Base-by-base conservation (phyloP, 2,888 invertebrate genomes). In the Amorpha juglandis region DNA sequence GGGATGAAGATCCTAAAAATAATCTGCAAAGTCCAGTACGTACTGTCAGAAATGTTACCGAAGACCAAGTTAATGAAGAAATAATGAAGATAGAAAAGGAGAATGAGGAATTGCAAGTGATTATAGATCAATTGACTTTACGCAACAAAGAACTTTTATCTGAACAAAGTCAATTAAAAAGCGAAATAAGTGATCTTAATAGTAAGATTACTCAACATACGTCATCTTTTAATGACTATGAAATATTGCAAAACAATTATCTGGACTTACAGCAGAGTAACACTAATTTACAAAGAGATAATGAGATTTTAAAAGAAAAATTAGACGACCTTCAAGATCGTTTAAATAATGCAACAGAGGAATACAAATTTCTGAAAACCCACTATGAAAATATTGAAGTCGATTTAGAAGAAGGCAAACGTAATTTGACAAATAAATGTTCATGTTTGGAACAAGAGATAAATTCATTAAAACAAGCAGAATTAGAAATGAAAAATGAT, bases 51-150 rank as follows among this genome's bases (percentile, higher is more conserved):
- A 58, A 19, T 12, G 38, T 58, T 6, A 58, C 38, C 19, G 58
- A 58, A 38, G 58, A 42, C 38, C 58, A 42, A 42, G 58, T 58
- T 19, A 78, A 80, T 74, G 80, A 87, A 63, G 90, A 92, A 71
- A 75, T 92, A 47, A 51, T 76, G 6, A 90, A 93, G 76, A 79
- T 93, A 27, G 93, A 93, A 74, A 90, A 87, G 79, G 91, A 94
- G 81, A 92, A 93, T 77, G 90, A 92, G 69, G 91, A 92, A 76
- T 79, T 92, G 66, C 89, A 91, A 69, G 71, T 78, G 38, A 76
- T 84, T 21, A 74, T 90, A 68, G 91, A 91, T 70, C 86, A 87
- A 68, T 73, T 92, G 63, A 87, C 82, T 68, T 66, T 67, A 33
- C 80, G 87, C 78, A 92, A 91, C 69, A 86, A 87, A 68, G 82